Conservation (phyloP, 2,888 invertebrate species). For the Mesochorus sp. region DNA sequence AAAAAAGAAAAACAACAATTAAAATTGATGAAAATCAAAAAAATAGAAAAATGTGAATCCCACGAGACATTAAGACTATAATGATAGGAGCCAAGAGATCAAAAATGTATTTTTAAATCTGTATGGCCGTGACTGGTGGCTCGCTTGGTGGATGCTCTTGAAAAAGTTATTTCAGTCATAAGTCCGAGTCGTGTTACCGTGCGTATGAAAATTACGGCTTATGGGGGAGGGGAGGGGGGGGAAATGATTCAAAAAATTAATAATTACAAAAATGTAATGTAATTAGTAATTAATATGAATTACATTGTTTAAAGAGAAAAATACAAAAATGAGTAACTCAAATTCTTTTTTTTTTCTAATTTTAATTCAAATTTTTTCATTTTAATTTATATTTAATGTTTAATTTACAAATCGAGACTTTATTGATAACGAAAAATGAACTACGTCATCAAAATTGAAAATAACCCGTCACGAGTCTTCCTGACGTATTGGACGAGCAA, state of each 20-base stretch:
- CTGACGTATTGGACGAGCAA: not conserved
- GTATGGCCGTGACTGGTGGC: conserved; percentile 74
- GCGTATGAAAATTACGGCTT: not conserved
- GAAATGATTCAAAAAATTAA: too few relatives aligned
- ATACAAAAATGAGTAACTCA: too few relatives aligned
- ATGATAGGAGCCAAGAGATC: conserved; percentile 9
- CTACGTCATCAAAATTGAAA: conserved; percentile 52
- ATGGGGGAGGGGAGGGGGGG: too few relatives aligned
- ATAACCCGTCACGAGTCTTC: conserved; percentile 38
- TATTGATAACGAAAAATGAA: conserved; percentile 33
- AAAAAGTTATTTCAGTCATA: conserved; percentile 73
- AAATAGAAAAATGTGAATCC: not conserved
- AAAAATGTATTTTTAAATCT: conserved; percentile 73
- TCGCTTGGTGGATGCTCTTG: conserved; percentile 73
- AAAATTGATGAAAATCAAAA: not conserved
- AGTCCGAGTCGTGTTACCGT: not conserved
- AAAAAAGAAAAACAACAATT: not conserved
- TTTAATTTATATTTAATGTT: not conserved
- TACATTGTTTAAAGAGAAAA: too few relatives aligned
- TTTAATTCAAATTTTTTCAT: too few relatives aligned
- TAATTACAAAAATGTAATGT: too few relatives aligned
- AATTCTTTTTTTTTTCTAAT: too few relatives aligned
- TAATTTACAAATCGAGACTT: not conserved
- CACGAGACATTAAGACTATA: not conserved
- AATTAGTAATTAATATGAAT: too few relatives aligned